Conservation (phyloP, 2,888 invertebrate genomes). For the Torymus auratus region DNA sequence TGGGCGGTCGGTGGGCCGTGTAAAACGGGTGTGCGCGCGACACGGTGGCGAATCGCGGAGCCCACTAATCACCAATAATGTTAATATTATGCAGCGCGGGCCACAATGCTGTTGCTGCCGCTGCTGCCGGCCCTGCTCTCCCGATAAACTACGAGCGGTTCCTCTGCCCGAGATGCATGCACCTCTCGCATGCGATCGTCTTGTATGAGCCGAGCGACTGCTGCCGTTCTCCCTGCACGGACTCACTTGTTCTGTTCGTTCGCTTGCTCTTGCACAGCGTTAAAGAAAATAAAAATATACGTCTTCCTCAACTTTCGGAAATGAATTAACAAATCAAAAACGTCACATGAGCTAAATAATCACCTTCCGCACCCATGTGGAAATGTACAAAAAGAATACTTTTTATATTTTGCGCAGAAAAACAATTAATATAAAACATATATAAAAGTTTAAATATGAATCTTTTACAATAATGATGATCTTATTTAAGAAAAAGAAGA, state of each 20-base stretch:
- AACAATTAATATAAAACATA: too few species aligned
- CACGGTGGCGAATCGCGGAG: conserved; percentile 57
- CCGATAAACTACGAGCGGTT: conserved; percentile 70
- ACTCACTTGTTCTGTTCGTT: conserved; percentile 6
- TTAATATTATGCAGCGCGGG: conserved; percentile 74
- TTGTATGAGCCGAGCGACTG: conserved; percentile 54
- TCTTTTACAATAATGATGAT: too few species aligned
- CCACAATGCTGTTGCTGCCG: conserved; percentile 68
- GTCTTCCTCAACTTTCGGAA: too few species aligned
- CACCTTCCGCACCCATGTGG: too few species aligned
- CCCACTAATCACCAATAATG: conserved; percentile 75
- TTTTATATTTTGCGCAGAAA: too few species aligned
- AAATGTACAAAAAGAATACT: too few species aligned
- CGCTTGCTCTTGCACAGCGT: not conserved
- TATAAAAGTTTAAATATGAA: too few species aligned
- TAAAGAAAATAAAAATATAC: too few species aligned
- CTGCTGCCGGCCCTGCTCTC: conserved; percentile 58
- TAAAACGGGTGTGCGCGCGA: conserved; percentile 60
- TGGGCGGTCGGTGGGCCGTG: conserved; percentile 69
- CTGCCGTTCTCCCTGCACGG: conserved; percentile 13
- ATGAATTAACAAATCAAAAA: too few species aligned
- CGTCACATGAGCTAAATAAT: too few species aligned
- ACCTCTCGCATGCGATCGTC: conserved; percentile 71
- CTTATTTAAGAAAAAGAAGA: too few species aligned
- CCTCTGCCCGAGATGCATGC: conserved; percentile 68